A percentile compares a stretch with the other conserved stretches of the same genome.
Evolutionary conservation across 2,888 invertebrate species (phyloP).

Genomic region (Eupithecia subumbrata): DNA sequence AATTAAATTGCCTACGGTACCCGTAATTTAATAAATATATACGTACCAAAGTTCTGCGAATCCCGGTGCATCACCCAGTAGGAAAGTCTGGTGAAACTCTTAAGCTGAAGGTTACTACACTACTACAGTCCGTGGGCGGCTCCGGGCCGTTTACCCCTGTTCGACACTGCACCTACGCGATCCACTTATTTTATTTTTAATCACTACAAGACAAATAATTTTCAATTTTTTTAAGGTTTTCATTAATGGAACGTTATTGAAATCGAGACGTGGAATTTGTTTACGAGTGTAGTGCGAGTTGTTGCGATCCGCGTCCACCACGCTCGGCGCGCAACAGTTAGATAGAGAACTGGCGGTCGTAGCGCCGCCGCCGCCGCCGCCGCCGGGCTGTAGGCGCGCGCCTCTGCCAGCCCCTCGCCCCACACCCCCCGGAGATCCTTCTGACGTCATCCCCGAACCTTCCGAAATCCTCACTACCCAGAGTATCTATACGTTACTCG

Average conservation of each 20-base stretch:
- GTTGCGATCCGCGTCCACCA: slow-evolving; percentile 67
- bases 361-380: slow-evolving; percentile 37
- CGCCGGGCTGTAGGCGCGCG: slow-evolving; percentile 63
- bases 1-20: not conserved
- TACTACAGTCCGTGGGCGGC: slow-evolving; percentile 75
- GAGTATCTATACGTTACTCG: slow-evolving; percentile 45
- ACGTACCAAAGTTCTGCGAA: slow-evolving; percentile 49
- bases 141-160: slow-evolving; percentile 68
- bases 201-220: slow-evolving; percentile 40
- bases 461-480: slow-evolving; percentile 67
- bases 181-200: slow-evolving; percentile 45
- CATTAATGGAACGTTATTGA: slow-evolving; percentile 49
- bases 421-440: slow-evolving; percentile 49
- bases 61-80: slow-evolving; percentile 62
- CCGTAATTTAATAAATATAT: not conserved
- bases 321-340: slow-evolving; percentile 78
- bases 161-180: slow-evolving; percentile 57
- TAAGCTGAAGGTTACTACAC: slow-evolving; percentile 50
- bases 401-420: slow-evolving; percentile 55
- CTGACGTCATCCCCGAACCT: slow-evolving; percentile 79
- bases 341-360: slow-evolving; percentile 45
- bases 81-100: slow-evolving; percentile 54
- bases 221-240: slow-evolving; percentile 38
- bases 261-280: slow-evolving; percentile 64
- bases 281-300: slow-evolving; percentile 63